Percentiles rank a stretch among this genome's conserved stretches.
Conservation (phyloP, 2,888 invertebrate genomes). For the Aethes cnicana region DNA sequence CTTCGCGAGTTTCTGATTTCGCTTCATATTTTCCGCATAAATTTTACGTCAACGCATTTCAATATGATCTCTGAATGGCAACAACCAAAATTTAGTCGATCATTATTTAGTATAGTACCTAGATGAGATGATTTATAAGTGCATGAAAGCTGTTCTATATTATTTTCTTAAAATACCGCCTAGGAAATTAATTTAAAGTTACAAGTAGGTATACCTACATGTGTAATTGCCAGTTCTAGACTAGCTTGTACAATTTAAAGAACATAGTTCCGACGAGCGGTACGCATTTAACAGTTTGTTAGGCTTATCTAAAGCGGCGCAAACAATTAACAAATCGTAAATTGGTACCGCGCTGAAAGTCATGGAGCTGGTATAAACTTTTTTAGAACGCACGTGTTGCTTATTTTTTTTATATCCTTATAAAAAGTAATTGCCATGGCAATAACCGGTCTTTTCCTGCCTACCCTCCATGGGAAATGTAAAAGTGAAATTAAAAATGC, state of each 20-base stretch:
- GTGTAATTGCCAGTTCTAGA: too few relatives aligned
- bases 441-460: slow-evolving; percentile 44
- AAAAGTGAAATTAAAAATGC: slow-evolving; percentile 63
- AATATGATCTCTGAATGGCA: background rate
- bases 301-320: slow-evolving; percentile 68
- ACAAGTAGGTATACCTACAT: too few relatives aligned
- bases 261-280: slow-evolving; percentile 15
- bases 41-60: slow-evolving; percentile 12
- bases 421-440: slow-evolving; percentile 36
- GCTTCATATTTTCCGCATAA: slow-evolving; percentile 37
- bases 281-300: slow-evolving; percentile 48
- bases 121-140: too few relatives aligned
- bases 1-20: slow-evolving; percentile 46
- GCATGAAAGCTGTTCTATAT: too few relatives aligned
- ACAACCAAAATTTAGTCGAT: too few relatives aligned
- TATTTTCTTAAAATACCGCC: background rate
- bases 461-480: slow-evolving; percentile 50
- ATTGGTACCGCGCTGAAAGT: slow-evolving; percentile 58
- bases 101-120: too few relatives aligned
- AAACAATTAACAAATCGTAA: slow-evolving; percentile 73
- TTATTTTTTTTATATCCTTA: slow-evolving; percentile 36
- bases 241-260: too few relatives aligned
- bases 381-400: slow-evolving; percentile 38
- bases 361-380: slow-evolving; percentile 51
- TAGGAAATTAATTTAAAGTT: background rate